phyloP scores from a whole-genome alignment of 1,140 invertebrate genomes.

The Aphelinus atriplicis region DNA sequence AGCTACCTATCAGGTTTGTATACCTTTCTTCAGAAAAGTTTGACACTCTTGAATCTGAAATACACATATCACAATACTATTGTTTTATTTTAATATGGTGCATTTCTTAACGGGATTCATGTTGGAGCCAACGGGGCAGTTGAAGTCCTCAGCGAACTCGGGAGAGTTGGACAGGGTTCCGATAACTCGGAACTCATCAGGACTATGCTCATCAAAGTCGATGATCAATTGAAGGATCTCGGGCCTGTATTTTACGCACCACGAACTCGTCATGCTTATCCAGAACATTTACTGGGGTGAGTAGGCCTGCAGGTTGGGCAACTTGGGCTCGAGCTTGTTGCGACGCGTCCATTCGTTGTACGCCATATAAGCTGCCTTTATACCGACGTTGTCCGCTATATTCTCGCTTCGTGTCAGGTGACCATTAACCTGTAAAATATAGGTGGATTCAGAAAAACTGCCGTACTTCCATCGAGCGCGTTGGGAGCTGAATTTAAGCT shows the following conservation, averaged over 20 bases:
- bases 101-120: constrained; percentile 91
- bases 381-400: constrained; percentile 72
- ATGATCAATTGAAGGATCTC: constrained; percentile 63
- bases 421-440: constrained; percentile 65
- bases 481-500: no score
- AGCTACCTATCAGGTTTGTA: no score
- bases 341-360: constrained; percentile 60
- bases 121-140: constrained; percentile 64
- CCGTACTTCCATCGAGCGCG: no score
- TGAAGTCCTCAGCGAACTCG: constrained; percentile 74
- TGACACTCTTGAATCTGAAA: no score
- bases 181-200: background rate
- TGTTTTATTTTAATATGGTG: constrained; percentile 66
- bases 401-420: constrained; percentile 73
- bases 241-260: constrained; percentile 60
- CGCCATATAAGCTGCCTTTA: constrained; percentile 69
- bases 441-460: background rate
- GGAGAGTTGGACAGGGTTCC: background rate
- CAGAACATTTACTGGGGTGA: constrained; percentile 72
- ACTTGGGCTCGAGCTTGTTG: constrained; percentile 52
- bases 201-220: constrained; percentile 48
- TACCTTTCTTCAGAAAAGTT: no score
- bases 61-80: no score
- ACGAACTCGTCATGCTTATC: constrained; percentile 68
- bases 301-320: constrained; percentile 63